Conservation (phyloP, 2,113 vertebrate species). For the Isichthys henryi region DNA sequence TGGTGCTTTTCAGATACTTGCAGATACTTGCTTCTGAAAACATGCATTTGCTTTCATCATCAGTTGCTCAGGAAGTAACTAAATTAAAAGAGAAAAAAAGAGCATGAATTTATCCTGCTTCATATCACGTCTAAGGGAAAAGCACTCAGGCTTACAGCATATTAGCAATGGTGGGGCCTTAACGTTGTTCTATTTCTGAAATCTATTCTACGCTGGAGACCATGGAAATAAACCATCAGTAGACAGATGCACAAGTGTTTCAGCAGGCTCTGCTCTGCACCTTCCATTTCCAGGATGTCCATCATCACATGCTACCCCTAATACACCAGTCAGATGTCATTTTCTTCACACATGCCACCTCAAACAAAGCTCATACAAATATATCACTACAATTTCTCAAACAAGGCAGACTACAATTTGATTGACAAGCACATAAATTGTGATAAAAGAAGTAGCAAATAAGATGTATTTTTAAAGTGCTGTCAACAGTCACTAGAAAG, state of each 20-base stretch:
- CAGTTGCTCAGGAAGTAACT: neutral
- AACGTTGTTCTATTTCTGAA: neutral
- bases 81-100: neutral
- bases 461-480: neutral
- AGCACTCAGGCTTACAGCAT: neutral
- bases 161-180: neutral
- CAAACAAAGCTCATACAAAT: neutral
- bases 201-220: neutral
- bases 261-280: neutral
- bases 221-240: neutral
- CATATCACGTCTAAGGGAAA: neutral
- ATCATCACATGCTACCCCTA: neutral
- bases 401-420: neutral
- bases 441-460: neutral
- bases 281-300: neutral
- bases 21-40: neutral
- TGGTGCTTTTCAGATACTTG: neutral
- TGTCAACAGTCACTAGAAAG: neutral
- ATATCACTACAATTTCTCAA: neutral
- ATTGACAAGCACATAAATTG: neutral
- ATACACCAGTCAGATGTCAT: neutral
- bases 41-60: neutral
- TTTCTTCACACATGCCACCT: neutral
- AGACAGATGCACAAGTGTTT: no score
- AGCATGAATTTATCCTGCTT: neutral